Evolutionary conservation across 1,140 invertebrate genomes (phyloP).

Genomic region (Meteorus sp.): DNA sequence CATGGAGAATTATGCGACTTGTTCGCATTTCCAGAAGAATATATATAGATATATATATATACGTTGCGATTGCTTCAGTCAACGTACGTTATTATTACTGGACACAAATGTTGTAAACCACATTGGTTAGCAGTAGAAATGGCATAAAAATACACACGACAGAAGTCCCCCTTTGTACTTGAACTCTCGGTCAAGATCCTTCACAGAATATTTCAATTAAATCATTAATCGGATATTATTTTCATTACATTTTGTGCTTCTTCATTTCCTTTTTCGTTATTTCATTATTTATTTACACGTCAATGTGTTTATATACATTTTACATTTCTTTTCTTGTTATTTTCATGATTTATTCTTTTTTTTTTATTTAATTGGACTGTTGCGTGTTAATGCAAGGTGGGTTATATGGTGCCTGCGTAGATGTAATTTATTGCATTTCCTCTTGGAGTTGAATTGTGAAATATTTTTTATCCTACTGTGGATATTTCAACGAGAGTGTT

Average conservation of each 20-base stretch:
- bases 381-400: no score
- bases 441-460: no score
- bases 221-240: not conserved
- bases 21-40: not conserved
- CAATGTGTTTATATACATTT: no score
- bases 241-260: not conserved
- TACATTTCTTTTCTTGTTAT: no score
- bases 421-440: no score
- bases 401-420: no score
- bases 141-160: not conserved
- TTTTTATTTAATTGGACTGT: no score
- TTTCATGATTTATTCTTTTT: no score
- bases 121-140: not conserved
- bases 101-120: not conserved
- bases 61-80: slow-evolving; percentile 22
- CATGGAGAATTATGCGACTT: slow-evolving; percentile 27
- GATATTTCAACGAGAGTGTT: no score
- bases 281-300: no score
- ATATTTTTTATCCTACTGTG: no score
- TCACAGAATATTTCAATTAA: not conserved
- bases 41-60: slow-evolving; percentile 1
- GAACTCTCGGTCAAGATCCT: not conserved
- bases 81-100: slow-evolving; percentile 17
- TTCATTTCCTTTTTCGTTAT: not conserved
- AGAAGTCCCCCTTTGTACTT: not conserved